These are phyloP conservation scores for Synergus gifuensis DNA, from an alignment of 2,888 invertebrate species.

Conservation along the genomic window DNA sequence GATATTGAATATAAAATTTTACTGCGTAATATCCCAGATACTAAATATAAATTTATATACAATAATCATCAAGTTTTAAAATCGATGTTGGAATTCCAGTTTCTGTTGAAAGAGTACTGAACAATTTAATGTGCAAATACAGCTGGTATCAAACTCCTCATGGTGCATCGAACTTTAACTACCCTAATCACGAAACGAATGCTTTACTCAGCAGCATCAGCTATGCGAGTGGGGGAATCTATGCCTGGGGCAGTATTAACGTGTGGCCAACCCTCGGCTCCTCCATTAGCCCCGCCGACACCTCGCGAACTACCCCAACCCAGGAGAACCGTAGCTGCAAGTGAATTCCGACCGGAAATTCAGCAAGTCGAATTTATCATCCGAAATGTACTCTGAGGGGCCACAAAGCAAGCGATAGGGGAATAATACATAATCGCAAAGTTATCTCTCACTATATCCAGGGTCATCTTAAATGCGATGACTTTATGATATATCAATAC, in stretches of 20 bases:
- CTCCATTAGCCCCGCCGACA: slow-evolving; percentile 16
- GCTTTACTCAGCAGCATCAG: slow-evolving; percentile 23
- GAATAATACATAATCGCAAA: slow-evolving; percentile 53
- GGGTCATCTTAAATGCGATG: slow-evolving; percentile 49
- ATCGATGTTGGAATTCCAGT: background rate
- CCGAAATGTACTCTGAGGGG: slow-evolving; percentile 48
- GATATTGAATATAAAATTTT: too few species aligned
- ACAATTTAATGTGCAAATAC: slow-evolving; percentile 6
- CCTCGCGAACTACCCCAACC: background rate
- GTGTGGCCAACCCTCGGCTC: slow-evolving; percentile 24
- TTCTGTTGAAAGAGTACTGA: background rate
- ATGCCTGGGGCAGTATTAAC: slow-evolving; percentile 10
- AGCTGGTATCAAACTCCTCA: background rate
- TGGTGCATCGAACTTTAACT: background rate
- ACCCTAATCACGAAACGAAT: slow-evolving; percentile 3
- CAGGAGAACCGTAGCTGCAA: slow-evolving; percentile 46
- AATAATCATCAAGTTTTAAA: background rate
- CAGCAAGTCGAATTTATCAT: slow-evolving; percentile 54
- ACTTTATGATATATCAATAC: background rate
- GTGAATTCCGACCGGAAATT: slow-evolving; percentile 53
- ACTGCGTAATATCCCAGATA: too few species aligned
- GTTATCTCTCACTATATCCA: slow-evolving; percentile 37
- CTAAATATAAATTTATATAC: too few species aligned
- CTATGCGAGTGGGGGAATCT: slow-evolving; percentile 12
- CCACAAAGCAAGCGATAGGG: slow-evolving; percentile 48